A percentile compares a stretch with the other conserved stretches of the same genome.
These are phyloP conservation scores for Argyrosomus japonicus DNA, from an alignment of 2,113 vertebrate genomes.

Conservation along the genomic window DNA sequence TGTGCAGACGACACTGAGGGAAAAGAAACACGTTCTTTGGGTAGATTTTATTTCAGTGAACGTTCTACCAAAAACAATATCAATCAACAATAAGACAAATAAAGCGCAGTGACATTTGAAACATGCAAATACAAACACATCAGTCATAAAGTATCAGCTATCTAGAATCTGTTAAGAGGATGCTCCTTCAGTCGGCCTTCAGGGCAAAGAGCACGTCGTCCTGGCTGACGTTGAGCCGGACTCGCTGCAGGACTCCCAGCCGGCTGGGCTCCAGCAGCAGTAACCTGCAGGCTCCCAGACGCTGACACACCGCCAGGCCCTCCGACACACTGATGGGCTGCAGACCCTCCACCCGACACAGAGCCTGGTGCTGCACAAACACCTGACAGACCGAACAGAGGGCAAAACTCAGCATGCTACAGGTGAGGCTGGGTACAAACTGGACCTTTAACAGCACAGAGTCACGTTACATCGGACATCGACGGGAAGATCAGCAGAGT, in stretches of 20 bases:
- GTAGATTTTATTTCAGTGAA: neutral
- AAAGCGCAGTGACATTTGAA: neutral
- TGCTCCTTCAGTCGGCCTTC: slow-evolving; percentile 83
- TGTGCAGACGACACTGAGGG: neutral
- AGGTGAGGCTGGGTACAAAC: neutral
- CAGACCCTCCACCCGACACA: slow-evolving; percentile 93
- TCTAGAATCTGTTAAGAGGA: rapidly evolving
- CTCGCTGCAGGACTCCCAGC: slow-evolving; percentile 87
- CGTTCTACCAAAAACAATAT: neutral
- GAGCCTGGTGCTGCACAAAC: slow-evolving; percentile 89
- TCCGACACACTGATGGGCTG: slow-evolving; percentile 87
- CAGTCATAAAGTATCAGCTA: neutral
- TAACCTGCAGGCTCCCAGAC: slow-evolving; percentile 89
- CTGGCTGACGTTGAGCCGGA: slow-evolving; percentile 94
- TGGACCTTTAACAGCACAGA: no score
- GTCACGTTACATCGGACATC: no score
- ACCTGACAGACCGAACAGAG: slow-evolving; percentile 78
- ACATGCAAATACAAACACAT: neutral
- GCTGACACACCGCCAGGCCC: slow-evolving; percentile 86
- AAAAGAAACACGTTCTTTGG: neutral
- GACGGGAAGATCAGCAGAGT: no score
- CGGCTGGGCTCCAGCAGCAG: slow-evolving; percentile 89
- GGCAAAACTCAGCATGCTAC: neutral
- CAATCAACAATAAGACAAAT: neutral
- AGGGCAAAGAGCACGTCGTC: slow-evolving; percentile 92